These are phyloP conservation scores for Masnerella sp. DNA, from an alignment of 2,888 invertebrate species.

Conservation along the genomic window DNA sequence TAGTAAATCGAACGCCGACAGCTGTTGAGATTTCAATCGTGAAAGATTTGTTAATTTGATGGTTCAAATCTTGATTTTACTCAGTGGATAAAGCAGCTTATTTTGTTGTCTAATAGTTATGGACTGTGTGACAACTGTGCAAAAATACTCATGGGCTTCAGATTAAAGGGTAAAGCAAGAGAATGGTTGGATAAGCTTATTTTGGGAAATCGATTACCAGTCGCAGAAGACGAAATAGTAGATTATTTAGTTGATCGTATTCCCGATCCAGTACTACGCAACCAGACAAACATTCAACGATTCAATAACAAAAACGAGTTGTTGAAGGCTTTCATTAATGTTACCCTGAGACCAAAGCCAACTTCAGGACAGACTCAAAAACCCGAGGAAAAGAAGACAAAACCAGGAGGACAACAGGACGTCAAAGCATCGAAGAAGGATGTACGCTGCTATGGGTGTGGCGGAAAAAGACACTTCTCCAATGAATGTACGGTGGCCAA, in stretches of 20 bases:
- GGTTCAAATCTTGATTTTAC: conserved; percentile 3
- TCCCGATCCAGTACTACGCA: conserved; percentile 35
- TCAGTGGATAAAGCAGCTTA: conserved; percentile 30
- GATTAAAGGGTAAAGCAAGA: conserved; percentile 42
- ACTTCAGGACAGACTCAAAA: not conserved
- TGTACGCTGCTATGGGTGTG: too few relatives aligned
- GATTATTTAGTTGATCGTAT: conserved; percentile 57
- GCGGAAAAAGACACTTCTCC: too few relatives aligned
- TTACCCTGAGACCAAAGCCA: conserved; percentile 17
- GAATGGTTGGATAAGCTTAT: conserved; percentile 59
- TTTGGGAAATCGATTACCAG: conserved; percentile 43
- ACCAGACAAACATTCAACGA: conserved; percentile 46
- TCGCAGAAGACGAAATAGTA: conserved; percentile 44
- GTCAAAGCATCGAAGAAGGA: too few relatives aligned
- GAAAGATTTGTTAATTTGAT: not conserved
- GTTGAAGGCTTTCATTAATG: conserved; percentile 46
- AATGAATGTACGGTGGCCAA: too few relatives aligned
- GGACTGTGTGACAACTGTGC: conserved; percentile 24
- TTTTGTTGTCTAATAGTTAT: conserved; percentile 19
- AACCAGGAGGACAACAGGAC: not conserved
- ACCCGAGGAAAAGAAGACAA: too few relatives aligned
- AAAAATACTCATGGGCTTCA: conserved; percentile 27
- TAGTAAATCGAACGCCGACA: not conserved
- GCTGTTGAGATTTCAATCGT: not conserved
- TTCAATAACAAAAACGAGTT: conserved; percentile 29